These are phyloP conservation scores for Platycnemis pennipes DNA, from an alignment of 2,888 invertebrate species.

Conservation along the genomic window DNA sequence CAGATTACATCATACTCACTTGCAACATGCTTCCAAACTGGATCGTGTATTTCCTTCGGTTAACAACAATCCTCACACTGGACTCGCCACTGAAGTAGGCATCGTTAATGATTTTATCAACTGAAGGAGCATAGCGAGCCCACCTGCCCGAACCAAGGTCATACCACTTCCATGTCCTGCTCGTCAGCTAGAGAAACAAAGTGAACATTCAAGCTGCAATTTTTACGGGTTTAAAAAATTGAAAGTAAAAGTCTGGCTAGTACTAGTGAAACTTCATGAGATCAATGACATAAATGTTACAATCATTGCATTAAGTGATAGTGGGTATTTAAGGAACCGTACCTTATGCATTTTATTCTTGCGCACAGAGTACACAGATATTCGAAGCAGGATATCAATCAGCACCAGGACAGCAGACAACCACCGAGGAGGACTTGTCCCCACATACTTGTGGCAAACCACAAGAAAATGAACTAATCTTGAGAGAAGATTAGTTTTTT, in stretches of 20 bases:
- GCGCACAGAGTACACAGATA: constrained; percentile 85
- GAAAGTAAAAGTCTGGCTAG: neutral
- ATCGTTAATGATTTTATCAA: constrained; percentile 89
- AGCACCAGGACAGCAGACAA: constrained; percentile 87
- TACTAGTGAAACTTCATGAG: neutral
- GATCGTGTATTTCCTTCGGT: constrained; percentile 87
- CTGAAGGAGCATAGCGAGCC: constrained; percentile 86
- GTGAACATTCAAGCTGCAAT: too few relatives aligned
- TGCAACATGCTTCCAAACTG: constrained; percentile 91
- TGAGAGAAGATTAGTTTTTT: constrained; percentile 76
- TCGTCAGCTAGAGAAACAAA: constrained; percentile 79
- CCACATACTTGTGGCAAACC: constrained; percentile 72
- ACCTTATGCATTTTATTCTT: constrained; percentile 83
- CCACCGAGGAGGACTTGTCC: constrained; percentile 85
- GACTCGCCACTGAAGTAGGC: constrained; percentile 88
- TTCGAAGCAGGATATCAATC: constrained; percentile 89
- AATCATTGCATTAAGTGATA: neutral
- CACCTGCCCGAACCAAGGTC: constrained; percentile 90
- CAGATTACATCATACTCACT: constrained; percentile 80
- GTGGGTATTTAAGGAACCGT: constrained; percentile 73
- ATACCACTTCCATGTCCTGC: constrained; percentile 89
- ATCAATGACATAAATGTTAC: neutral
- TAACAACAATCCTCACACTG: constrained; percentile 86
- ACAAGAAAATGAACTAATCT: constrained; percentile 76
- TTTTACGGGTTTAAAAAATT: too few relatives aligned